A percentile compares a stretch with the other conserved stretches of the same genome.
Conservation (phyloP, 2,888 invertebrate species). For the Sylvicola cinctus region DNA sequence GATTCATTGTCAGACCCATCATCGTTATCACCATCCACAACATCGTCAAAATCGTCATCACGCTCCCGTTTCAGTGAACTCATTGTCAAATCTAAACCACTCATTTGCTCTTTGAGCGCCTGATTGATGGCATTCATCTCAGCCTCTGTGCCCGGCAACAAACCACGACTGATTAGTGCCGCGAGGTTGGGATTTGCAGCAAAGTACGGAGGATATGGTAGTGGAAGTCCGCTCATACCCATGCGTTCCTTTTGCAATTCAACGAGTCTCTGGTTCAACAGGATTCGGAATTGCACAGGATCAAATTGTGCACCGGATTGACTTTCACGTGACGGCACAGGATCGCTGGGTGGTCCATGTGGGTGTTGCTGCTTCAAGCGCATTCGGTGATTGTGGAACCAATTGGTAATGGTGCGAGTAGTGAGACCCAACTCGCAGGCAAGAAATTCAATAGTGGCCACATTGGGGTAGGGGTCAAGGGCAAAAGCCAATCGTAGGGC, state of each 20-base stretch:
- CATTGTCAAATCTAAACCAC: conserved; percentile 76
- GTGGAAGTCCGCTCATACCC: conserved; percentile 53
- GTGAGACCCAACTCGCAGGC: conserved; percentile 80
- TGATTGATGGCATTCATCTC: conserved; percentile 32
- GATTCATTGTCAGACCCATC: conserved; percentile 11
- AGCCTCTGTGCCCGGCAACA: conserved; percentile 37
- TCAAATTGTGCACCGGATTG: conserved; percentile 63
- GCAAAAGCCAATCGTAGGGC: conserved; percentile 85
- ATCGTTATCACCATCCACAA: conserved; percentile 31
- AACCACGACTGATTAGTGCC: conserved; percentile 49
- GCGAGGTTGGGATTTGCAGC: conserved; percentile 56
- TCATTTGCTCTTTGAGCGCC: conserved; percentile 57
- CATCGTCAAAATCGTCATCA: conserved; percentile 28
- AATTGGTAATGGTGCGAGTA: conserved; percentile 93
- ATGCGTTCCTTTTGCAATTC: conserved; percentile 73
- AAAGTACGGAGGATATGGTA: conserved; percentile 52
- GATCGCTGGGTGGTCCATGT: conserved; percentile 48
- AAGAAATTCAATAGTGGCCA: conserved; percentile 87
- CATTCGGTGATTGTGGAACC: conserved; percentile 99
- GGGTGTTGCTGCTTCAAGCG: conserved; percentile 81
- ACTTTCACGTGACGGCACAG: conserved; percentile 49
- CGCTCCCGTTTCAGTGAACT: conserved; percentile 47
- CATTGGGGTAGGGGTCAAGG: conserved; percentile 91
- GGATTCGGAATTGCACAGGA: conserved; percentile 74
- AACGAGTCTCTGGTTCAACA: conserved; percentile 71